phyloP scores from a whole-genome alignment of 2,888 invertebrate species.

The Gryllus longicercus region DNA sequence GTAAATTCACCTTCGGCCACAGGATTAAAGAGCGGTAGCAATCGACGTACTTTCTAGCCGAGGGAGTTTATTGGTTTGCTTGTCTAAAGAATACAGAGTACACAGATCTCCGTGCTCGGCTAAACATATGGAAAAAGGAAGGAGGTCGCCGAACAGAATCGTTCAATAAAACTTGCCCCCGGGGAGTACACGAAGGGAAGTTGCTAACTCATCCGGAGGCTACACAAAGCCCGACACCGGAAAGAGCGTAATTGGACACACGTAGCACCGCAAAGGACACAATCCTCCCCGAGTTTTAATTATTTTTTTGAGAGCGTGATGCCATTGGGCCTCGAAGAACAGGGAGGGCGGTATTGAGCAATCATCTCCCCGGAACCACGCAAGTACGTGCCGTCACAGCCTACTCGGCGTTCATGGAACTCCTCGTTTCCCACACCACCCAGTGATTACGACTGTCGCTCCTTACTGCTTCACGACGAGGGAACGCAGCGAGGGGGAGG shows the following conservation, averaged over 20 bases:
- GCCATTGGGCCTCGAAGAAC: too few species aligned
- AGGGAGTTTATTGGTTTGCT: neutral
- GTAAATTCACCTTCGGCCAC: neutral
- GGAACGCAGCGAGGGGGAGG: too few species aligned
- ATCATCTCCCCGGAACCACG: too few species aligned
- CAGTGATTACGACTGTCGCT: too few species aligned
- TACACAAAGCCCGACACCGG: neutral
- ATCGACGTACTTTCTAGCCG: neutral
- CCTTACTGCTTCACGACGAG: too few species aligned
- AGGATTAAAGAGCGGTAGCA: neutral
- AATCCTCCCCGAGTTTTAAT: too few species aligned
- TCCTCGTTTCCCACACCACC: too few species aligned
- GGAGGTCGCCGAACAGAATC: neutral
- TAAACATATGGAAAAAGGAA: neutral
- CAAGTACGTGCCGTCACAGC: too few species aligned
- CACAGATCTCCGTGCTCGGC: neutral
- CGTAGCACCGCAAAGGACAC: neutral
- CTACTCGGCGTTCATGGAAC: too few species aligned
- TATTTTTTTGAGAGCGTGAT: too few species aligned
- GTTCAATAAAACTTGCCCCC: neutral
- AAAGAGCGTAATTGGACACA: constrained; percentile 5
- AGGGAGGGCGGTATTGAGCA: too few species aligned
- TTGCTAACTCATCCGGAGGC: neutral
- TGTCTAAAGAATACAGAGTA: neutral
- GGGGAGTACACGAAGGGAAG: neutral